Base-by-base conservation (phyloP, 2,888 invertebrate species). In the Aphidius colemani region DNA sequence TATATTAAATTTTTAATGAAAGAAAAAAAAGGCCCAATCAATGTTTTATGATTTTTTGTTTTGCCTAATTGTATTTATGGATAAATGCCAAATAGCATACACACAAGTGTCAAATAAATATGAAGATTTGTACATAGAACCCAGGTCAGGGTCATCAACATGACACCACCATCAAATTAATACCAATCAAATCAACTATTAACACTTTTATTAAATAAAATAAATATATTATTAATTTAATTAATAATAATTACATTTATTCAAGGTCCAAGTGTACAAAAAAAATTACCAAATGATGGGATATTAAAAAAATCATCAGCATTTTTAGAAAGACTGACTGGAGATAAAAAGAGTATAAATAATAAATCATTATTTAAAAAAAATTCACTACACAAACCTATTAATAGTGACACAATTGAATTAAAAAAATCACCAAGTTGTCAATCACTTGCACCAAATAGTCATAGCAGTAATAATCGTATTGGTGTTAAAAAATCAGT, bases 401-500 rank as follows among this genome's bases (percentile, higher is more conserved):
- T 50, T 41, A 55, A 53, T 61, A 63, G 69, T 7, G 58, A 64
- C 46, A 48, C 10, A 7, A n/a, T 40, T 11, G 61, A 45, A 11
- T 64, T 72, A 11, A 66, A 57, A 53, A 69, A 71, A 53, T 71
- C 73, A 48, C 69, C 73, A 49, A 75, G 71, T 59, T 71, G 69
- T 13, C 72, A 70, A 40, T 73, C 71, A 45, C 64, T 75, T 48
- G 65, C 57, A 39, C 40, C 11, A 13, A 11, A 13, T 10, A 50
- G 50, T 40, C 41, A 10, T n/a, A 43, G 6, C 11, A n/a, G 13
- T 9, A 53, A 61, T 46, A 8, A 6, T 40, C 58, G 61, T 53
- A 53, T 53, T 11, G 68, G 70, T 3, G 75, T 76, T 9, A 80
- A 79, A 63, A 81, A 81, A 64, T 79, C 78, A 7, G 82, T 82